These are phyloP conservation scores for Poeciliopsis turneri DNA, from an alignment of 2,797 vertebrate genomes.

Conservation along the genomic window DNA sequence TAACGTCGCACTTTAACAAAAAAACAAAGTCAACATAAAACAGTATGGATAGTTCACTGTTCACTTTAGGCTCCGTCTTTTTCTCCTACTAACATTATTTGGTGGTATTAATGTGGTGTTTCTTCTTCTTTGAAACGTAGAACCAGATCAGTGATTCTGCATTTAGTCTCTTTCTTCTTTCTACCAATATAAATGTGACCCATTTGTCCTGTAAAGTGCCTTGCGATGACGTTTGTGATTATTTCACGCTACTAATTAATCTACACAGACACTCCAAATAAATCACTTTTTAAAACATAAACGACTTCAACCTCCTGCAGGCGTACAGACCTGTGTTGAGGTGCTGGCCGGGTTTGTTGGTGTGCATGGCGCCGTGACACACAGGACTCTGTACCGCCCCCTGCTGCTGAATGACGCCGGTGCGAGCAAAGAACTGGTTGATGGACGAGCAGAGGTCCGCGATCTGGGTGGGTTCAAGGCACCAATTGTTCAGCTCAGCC, in stretches of 20 bases:
- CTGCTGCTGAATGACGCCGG: slow-evolving; percentile 91
- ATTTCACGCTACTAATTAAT: not conserved
- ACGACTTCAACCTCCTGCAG: not conserved
- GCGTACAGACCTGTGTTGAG: slow-evolving; percentile 80
- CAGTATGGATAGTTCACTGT: not conserved
- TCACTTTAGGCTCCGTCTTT: not conserved
- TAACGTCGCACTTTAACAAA: not conserved
- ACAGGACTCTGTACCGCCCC: slow-evolving; percentile 87
- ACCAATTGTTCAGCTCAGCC: slow-evolving; percentile 94
- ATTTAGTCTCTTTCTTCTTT: not conserved
- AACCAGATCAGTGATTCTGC: not conserved
- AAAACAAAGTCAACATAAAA: not conserved
- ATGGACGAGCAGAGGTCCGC: slow-evolving; percentile 94
- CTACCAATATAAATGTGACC: not conserved
- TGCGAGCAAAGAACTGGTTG: slow-evolving; percentile 93
- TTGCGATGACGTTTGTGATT: not conserved
- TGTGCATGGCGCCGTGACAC: slow-evolving; percentile 89
- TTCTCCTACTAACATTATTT: not conserved
- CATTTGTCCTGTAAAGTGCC: not conserved
- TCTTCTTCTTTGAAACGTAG: not conserved
- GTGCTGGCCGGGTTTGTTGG: slow-evolving; percentile 89
- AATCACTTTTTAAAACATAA: not conserved
- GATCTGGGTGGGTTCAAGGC: slow-evolving; percentile 91
- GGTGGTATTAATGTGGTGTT: not conserved
- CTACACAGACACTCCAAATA: not conserved